Evolutionary conservation across 2,888 invertebrate species (phyloP), one percentile per base, ranked within the genome.

Genomic region (Neocrepidodera transversa): DNA sequence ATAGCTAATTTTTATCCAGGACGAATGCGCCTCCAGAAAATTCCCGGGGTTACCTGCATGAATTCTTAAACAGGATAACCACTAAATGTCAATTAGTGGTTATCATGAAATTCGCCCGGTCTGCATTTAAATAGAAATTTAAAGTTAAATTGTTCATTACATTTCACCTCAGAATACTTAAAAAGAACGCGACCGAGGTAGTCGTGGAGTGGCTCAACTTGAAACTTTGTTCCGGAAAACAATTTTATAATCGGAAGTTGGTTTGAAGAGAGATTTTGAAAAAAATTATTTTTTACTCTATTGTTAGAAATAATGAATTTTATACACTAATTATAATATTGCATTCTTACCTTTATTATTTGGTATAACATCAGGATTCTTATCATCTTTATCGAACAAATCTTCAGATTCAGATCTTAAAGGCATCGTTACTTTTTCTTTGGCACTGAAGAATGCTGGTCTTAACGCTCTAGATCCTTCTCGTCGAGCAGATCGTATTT

Each of bases 341-440:
- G 23, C 3, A 23, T 23, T 23, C 14, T 81, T 82, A 92, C 93
- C 92, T 88, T 92, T 92, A 77, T 91, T 92, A 69, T 90, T 87
- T 20, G 93, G 93, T 60, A 93, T 90, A 65, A 93, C 92, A 77
- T 93, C 93, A 20, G 93, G 93, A 82, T 93, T 93, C 78, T 89
- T 90, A 80, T 95, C 94, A 75, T 94, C 93, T 67, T 84, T 83
- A 66, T 86, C 86, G 71, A 90, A 89, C 75, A 90, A 86, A 74
- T 89, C 89, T 67, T 90, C 88, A 14, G 87, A 84, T 67, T 80
- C 82, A 70, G 82, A 84, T 68, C 83, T 82, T 65, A 85, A 83
- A 68, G 88, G 87, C 76, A 88, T 80, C 55, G 86, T 83, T 64
- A 86, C 87, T 80, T 89, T 90, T 78, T 88, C 84, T 78, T 86